phyloP scores from a whole-genome alignment of 2,888 invertebrate genomes.

The Athetis lepigone region DNA sequence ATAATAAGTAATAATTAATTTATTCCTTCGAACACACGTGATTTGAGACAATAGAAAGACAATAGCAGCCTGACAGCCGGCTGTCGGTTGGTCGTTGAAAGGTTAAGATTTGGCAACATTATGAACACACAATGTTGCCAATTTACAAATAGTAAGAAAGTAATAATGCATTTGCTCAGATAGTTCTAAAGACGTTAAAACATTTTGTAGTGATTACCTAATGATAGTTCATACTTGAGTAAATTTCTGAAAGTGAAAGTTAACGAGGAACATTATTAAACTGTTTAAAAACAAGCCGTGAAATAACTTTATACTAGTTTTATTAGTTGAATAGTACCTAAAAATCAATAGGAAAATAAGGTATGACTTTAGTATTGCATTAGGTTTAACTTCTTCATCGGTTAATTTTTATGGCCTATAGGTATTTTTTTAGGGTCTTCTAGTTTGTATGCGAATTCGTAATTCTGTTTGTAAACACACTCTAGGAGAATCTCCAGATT shows the following conservation, averaged over 20 bases:
- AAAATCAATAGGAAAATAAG: neutral
- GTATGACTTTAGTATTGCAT: neutral
- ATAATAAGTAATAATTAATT: too few species aligned
- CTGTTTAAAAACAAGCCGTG: conserved; percentile 13
- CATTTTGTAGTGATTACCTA: conserved; percentile 19
- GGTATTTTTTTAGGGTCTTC: too few species aligned
- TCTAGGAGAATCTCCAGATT: too few species aligned
- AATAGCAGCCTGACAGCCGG: too few species aligned
- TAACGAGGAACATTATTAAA: conserved; percentile 1
- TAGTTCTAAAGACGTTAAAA: conserved; percentile 15
- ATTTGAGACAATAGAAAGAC: too few species aligned
- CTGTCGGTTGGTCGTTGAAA: too few species aligned
- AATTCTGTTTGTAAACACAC: too few species aligned
- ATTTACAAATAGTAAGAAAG: neutral
- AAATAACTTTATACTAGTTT: neutral
- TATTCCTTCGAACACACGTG: too few species aligned
- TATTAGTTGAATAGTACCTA: neutral
- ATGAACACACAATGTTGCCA: neutral
- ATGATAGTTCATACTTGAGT: conserved; percentile 11
- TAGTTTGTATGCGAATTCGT: too few species aligned
- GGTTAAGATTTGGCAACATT: too few species aligned
- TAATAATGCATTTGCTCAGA: neutral
- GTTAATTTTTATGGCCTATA: too few species aligned
- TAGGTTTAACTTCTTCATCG: neutral
- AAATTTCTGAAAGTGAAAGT: conserved; percentile 37